Evolutionary conservation across 92 coral and sea anemone species (phyloP).

Genomic region (Siderastrea siderea): DNA sequence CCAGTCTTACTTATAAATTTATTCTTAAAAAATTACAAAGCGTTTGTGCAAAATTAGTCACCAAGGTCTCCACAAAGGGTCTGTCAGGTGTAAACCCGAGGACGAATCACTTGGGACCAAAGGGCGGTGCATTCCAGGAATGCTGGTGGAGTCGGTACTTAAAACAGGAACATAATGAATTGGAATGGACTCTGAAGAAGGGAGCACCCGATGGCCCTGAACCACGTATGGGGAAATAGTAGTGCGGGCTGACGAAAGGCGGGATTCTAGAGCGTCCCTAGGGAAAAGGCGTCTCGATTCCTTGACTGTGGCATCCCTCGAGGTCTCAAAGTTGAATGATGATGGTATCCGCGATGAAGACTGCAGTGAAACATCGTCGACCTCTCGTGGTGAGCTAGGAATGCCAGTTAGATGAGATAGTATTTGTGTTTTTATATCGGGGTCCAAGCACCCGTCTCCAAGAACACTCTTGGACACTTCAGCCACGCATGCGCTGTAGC

Average conservation of each 20-base stretch:
- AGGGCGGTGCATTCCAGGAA: conserved; percentile 24
- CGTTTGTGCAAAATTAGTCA: background rate
- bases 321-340: background rate
- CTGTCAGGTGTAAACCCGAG: conserved; percentile 42
- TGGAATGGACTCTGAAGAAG: conserved; percentile 47
- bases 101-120: conserved; percentile 34
- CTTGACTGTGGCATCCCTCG: conserved; percentile 19
- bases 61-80: conserved; percentile 64
- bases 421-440: conserved; percentile 62
- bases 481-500: conserved; percentile 77
- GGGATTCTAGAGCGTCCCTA: conserved; percentile 9
- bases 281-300: conserved; percentile 12
- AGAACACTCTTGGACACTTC: conserved; percentile 69
- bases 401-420: conserved; percentile 62
- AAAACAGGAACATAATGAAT: conserved; percentile 37
- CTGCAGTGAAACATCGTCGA: conserved; percentile 3
- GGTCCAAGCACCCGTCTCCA: conserved; percentile 61
- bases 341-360: background rate
- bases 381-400: conserved; percentile 4
- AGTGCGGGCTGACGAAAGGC: conserved; percentile 15
- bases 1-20: background rate
- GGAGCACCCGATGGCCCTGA: conserved; percentile 8
- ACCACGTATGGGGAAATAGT: conserved; percentile 33
- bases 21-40: background rate
- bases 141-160: conserved; percentile 27